Conservation (phyloP, 2,888 invertebrate species). For the Drosophila peninsularis region DNA sequence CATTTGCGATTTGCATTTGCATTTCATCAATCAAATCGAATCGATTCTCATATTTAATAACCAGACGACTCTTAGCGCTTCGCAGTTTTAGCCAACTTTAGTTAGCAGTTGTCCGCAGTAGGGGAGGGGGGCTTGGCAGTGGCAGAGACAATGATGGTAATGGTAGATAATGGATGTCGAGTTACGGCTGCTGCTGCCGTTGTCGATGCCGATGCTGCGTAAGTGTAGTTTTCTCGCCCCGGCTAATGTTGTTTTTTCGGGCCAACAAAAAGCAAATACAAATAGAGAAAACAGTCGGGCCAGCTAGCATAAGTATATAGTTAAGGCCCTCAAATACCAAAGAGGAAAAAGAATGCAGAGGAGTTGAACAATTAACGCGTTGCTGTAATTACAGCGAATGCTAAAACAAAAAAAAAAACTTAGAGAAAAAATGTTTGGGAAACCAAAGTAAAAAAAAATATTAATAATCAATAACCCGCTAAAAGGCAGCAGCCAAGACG, state of each 20-base stretch:
- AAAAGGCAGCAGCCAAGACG: constrained; percentile 66
- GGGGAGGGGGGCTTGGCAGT: background rate
- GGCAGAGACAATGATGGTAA: constrained; percentile 52
- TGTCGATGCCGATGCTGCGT: constrained; percentile 59
- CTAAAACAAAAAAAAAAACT: constrained; percentile 48
- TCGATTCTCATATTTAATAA: constrained; percentile 27
- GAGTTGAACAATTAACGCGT: constrained; percentile 77
- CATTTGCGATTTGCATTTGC: constrained; percentile 1
- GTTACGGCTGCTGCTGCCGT: constrained; percentile 24
- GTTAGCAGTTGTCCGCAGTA: constrained; percentile 11
- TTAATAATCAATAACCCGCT: constrained; percentile 80
- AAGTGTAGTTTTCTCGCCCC: constrained; percentile 78
- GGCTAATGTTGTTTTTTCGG: constrained; percentile 57
- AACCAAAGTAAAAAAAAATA: constrained; percentile 42
- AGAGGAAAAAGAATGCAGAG: constrained; percentile 50
- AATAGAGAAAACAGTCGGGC: constrained; percentile 44
- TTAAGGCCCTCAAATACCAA: constrained; percentile 27
- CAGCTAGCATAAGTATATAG: constrained; percentile 23
- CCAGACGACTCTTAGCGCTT: constrained; percentile 7
- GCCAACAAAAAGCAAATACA: constrained; percentile 61
- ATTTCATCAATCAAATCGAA: constrained; percentile 44
- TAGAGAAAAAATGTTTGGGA: constrained; percentile 41
- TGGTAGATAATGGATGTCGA: constrained; percentile 64
- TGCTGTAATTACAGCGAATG: constrained; percentile 76
- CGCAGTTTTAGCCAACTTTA: constrained; percentile 49